Conservation (phyloP, 2,113 vertebrate genomes). For the Lophochroa leadbeateri region DNA sequence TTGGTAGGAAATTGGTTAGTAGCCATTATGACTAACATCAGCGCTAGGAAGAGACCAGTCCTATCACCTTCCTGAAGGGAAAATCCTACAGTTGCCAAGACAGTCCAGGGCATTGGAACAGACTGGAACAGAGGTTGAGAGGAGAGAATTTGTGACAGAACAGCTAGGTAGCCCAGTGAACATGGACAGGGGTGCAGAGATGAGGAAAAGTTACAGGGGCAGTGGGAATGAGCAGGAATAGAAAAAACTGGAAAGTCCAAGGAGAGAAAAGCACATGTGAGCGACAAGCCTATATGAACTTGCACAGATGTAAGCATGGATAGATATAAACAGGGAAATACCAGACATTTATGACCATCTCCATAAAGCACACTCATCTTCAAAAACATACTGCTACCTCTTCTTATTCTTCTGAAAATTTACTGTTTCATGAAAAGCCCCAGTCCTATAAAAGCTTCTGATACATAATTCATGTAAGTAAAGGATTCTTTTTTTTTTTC, state of each 20-base stretch:
- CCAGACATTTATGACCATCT: not conserved
- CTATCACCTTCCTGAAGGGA: not conserved
- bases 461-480: not conserved
- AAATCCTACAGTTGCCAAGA: not conserved
- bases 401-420: slow-evolving; percentile 1
- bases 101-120: not conserved
- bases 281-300: not conserved
- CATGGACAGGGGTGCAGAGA: fast-evolving
- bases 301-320: not conserved
- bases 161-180: not conserved
- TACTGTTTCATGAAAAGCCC: not conserved
- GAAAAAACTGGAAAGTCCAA: not conserved
- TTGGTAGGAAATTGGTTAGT: not conserved
- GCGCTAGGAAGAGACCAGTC: not conserved
- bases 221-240: not conserved
- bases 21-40: not conserved
- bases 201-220: not conserved
- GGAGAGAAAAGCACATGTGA: not conserved
- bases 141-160: not conserved
- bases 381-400: not conserved
- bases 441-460: not conserved
- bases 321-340: not conserved
- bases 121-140: not conserved
- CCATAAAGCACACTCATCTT: not conserved
- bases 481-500: not conserved